A percentile compares a stretch with the other conserved stretches of the same genome.
phyloP scores from a whole-genome alignment of 2,797 vertebrate species.

The Tokudaia muenninki region DNA sequence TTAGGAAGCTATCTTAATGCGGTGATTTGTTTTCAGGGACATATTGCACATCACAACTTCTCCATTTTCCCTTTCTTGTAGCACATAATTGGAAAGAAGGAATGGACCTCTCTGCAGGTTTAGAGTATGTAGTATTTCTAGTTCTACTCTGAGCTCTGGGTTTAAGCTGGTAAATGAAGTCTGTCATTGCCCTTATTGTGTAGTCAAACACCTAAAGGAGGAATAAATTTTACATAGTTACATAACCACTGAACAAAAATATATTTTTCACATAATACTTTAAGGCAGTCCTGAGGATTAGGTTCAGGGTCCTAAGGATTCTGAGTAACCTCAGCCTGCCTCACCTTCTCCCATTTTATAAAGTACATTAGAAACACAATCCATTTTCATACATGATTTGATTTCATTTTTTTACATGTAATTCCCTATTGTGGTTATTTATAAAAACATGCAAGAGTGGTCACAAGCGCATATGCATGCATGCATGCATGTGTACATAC shows the following conservation, averaged over 20 bases:
- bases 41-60: neutral
- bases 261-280: neutral
- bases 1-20: neutral
- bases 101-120: neutral
- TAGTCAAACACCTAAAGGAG: neutral
- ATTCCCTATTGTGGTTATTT: neutral
- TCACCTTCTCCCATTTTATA: neutral
- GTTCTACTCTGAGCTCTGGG: neutral
- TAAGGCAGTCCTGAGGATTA: too few relatives aligned
- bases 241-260: neutral
- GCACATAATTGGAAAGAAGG: neutral
- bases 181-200: neutral
- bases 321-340: too few relatives aligned
- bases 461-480: neutral
- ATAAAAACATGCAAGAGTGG: neutral
- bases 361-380: neutral
- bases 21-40: conserved; percentile 10
- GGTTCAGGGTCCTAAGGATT: too few relatives aligned
- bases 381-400: neutral
- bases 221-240: neutral
- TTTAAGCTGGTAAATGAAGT: neutral
- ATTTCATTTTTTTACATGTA: conserved; percentile 13
- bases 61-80: neutral
- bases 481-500: too few relatives aligned
- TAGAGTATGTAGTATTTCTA: neutral